These are phyloP conservation scores for Amblyjoppa proteus DNA, from an alignment of 2,888 invertebrate species.

Conservation along the genomic window DNA sequence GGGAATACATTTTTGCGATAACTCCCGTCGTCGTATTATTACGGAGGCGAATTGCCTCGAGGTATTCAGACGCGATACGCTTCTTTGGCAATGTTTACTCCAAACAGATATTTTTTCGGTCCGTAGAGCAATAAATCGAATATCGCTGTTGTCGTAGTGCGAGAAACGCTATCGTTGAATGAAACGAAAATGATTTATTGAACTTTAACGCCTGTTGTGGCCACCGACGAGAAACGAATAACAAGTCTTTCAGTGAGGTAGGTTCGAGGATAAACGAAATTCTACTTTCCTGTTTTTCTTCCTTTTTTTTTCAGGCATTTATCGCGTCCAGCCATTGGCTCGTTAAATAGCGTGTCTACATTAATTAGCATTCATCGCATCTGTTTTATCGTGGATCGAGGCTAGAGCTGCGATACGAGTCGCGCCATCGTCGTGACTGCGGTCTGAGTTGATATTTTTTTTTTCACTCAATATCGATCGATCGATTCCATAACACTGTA, in stretches of 20 bases:
- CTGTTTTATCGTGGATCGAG: too few species aligned
- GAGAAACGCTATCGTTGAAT: constrained; percentile 32
- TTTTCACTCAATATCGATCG: neutral
- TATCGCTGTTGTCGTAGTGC: constrained; percentile 33
- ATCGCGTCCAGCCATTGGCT: neutral
- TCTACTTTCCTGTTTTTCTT: constrained; percentile 1
- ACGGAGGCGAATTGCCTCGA: constrained; percentile 61
- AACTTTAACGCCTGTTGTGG: constrained; percentile 48
- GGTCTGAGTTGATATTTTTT: neutral
- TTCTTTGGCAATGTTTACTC: constrained; percentile 50
- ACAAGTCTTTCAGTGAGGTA: constrained; percentile 61
- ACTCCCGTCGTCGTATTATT: constrained; percentile 42
- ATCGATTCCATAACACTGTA: neutral
- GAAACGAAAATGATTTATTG: constrained; percentile 42
- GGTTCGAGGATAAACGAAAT: constrained; percentile 48
- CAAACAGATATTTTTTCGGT: constrained; percentile 32
- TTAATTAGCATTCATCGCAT: too few species aligned
- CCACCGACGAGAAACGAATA: constrained; percentile 41
- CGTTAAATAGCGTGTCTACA: too few species aligned
- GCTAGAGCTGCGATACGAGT: too few species aligned
- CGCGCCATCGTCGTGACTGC: neutral
- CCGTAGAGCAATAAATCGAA: neutral
- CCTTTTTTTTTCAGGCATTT: neutral
- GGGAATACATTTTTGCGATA: constrained; percentile 11
- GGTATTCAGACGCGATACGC: constrained; percentile 63